Conservation (phyloP, 2,888 invertebrate species). For the Tenodera sinensis region DNA sequence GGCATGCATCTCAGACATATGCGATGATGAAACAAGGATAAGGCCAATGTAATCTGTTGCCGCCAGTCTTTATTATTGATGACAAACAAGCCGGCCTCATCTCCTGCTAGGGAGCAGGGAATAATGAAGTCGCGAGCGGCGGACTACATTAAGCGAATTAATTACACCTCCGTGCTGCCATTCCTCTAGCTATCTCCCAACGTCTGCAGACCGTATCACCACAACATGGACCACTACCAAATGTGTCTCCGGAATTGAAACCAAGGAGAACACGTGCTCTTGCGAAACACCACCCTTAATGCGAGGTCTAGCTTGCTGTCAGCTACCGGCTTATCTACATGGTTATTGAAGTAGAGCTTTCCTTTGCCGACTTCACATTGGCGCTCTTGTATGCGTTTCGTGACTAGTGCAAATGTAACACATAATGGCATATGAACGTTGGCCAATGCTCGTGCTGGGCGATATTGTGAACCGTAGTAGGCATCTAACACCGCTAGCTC, state of each 20-base stretch:
- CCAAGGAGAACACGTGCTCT: neutral
- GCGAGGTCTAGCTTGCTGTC: neutral
- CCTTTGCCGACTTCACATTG: no score
- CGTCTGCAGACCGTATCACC: neutral
- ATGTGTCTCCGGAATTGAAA: neutral
- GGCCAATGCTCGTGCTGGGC: no score
- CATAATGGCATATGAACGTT: no score
- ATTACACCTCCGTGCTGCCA: constrained; percentile 10
- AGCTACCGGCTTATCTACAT: no score
- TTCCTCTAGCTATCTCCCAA: neutral
- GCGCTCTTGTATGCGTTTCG: no score
- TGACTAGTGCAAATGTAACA: no score
- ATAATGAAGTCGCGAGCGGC: constrained; percentile 4
- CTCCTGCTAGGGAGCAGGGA: neutral
- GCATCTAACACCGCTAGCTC: no score
- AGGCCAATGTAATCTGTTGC: neutral
- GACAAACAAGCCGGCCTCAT: neutral
- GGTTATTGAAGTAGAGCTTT: no score
- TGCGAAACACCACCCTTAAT: neutral
- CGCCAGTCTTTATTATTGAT: constrained; percentile 14
- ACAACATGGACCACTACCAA: neutral
- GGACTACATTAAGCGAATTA: constrained; percentile 12
- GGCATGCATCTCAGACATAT: neutral
- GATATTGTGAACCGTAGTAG: no score
- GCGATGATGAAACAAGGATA: neutral